Evolutionary conservation across 1,140 invertebrate species (phyloP), one percentile per base, ranked within the genome.

Genomic region (Sycophaga agraensis): DNA sequence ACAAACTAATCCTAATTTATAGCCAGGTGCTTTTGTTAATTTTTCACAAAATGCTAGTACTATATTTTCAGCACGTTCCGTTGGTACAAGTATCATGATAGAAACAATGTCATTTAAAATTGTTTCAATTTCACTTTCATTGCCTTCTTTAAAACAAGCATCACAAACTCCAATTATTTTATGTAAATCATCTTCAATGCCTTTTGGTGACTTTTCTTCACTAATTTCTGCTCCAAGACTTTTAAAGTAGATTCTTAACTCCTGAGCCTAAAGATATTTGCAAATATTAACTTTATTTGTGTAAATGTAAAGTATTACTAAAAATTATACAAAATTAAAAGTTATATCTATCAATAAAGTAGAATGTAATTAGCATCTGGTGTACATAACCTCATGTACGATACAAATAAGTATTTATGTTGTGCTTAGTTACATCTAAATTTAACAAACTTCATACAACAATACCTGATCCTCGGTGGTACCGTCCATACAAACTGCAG

Each of bases 81-180:
- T 83, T 12, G 91, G 92, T 82, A 91, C 90, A 65, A 93, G 85
- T 62, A 97, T 90, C 83, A 97, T 89, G 56, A 97, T 91, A 5
- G 94, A 96, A 3, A 97, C 94, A 80, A 98, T 95, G 81, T 89
- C 89, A 84, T 93, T 93, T 0, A 93, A 81, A 49, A 93, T 89
- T 65, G 87, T 87, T 82, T 93, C 91, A 70, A 93, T 89, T 73
- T 93, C 91, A 31, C 75, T 73, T 79, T 93, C 91, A 73, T 88
- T 89, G 2, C 87, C 87, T 73, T 92, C 92, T 71, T 92, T 91
- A 77, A 96, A 96, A 77, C 92, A 94, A 43, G 91, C 86, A 77
- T 96, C 93, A 75, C 93, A 96, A 7, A 94, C 94, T 53, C 91
- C 91, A 72, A 97, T 95, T 66, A 97, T 95, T 80, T 97, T 94